Base-by-base conservation (phyloP, 92 coral and sea anemone genomes). In the Parazoanthus swiftii region DNA sequence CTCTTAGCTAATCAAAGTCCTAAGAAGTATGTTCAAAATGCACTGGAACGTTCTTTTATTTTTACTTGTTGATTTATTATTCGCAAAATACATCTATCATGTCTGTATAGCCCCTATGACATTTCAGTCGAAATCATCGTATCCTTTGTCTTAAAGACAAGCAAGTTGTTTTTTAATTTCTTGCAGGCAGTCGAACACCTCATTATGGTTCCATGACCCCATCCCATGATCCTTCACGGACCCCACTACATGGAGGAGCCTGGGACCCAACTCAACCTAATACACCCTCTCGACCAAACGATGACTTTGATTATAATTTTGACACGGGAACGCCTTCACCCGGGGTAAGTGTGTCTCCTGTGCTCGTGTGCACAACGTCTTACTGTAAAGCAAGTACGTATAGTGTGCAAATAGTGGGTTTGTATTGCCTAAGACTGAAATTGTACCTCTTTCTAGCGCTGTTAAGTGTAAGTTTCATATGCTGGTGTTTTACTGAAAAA, bases 141-240 rank as follows among this genome's bases (percentile, higher is more conserved):
- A 75, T n/a, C 23, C 23, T 15, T 75, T 43, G 42, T 74, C 16
- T 33, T 82, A 44, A 15, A 36, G 59, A 38, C 70, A 11, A 14
- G 25, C 48, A 44, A 37, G 3, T 43, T 10, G 67, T 50, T 56
- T 33, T 58, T 58, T 50, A 29, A 85, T 26, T 67, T 13, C 43
- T 67, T 63, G 25, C 89, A 96, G 98, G 98, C 74, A 96, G 98
- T 77, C 97, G 99, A 85, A 97, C 99, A 3, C 99, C 99, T 75
- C 99, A 97, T 91, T 97, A 95, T 91, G 99, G 99, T 68, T 94
- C 99, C 6, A 95, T 95, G 99, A 97, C 99, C 11, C 99, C 99
- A 7, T 97, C 99, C 90, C 99, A 97, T 70, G 99, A 97, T 92
- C 97, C 97, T 74, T 97, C 99, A 81, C 99, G 95, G 80, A 97